These are phyloP conservation scores for Chromoteleia sp. DNA, from an alignment of 2,888 invertebrate genomes.

Conservation along the genomic window DNA sequence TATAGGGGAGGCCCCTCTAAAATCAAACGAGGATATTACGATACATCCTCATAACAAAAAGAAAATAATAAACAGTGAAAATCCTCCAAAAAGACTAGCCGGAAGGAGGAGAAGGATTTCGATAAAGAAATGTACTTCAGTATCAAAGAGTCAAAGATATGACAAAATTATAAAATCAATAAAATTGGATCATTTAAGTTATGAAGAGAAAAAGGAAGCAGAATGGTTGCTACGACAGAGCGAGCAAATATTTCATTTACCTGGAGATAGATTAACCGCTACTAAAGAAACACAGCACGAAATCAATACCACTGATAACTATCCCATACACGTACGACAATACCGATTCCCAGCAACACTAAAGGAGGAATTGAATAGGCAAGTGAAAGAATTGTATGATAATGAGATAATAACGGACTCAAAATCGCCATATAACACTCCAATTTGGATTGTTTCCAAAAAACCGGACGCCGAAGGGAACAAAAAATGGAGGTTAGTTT, in stretches of 20 bases:
- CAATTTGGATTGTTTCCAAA: too few species aligned
- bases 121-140: neutral
- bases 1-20: neutral
- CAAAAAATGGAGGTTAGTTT: too few species aligned
- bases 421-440: too few species aligned
- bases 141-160: neutral
- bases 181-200: neutral
- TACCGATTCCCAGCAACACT: neutral
- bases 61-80: too few species aligned
- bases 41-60: too few species aligned
- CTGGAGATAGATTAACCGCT: neutral
- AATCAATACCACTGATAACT: conserved; percentile 10
- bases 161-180: neutral
- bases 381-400: neutral
- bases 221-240: neutral
- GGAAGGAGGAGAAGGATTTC: neutral
- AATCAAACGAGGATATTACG: too few species aligned
- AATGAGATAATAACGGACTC: neutral
- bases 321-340: neutral
- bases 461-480: too few species aligned
- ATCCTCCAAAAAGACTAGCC: neutral
- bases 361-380: neutral
- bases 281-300: neutral
- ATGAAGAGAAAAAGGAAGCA: conserved; percentile 12
- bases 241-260: neutral